Evolutionary conservation across 2,113 vertebrate genomes (phyloP).

Genomic region (Calyptommatus sinebrachiatus): DNA sequence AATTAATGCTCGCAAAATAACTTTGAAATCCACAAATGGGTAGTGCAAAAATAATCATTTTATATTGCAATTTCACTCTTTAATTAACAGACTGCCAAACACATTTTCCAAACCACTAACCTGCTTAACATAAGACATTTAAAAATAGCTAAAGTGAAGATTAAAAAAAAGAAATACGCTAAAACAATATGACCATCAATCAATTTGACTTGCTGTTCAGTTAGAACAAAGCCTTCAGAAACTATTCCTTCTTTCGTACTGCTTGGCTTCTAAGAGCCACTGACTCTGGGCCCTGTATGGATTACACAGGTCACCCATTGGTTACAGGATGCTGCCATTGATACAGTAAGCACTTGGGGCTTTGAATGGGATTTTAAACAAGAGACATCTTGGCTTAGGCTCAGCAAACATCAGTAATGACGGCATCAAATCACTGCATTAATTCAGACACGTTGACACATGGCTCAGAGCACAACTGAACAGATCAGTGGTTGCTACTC

Average conservation of each 20-base stretch:
- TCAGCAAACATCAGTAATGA: slow-evolving; percentile 3
- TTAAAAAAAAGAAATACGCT: slow-evolving; percentile 18
- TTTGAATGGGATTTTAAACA: slow-evolving; percentile 26
- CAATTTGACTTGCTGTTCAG: slow-evolving; percentile 37
- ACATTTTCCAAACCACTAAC: slow-evolving; percentile 44
- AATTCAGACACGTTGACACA: neutral
- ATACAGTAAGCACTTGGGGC: slow-evolving; percentile 8
- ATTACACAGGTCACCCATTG: neutral
- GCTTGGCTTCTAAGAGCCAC: neutral
- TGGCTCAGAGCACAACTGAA: neutral
- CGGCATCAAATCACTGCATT: neutral
- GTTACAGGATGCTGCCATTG: neutral
- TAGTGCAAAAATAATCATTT: slow-evolving; percentile 10
- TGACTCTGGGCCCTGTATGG: slow-evolving; percentile 24
- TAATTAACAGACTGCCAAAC: slow-evolving; percentile 52
- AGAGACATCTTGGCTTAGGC: neutral
- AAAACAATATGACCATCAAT: slow-evolving; percentile 25
- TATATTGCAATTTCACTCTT: slow-evolving; percentile 33
- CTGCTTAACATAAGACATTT: slow-evolving; percentile 17
- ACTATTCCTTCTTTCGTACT: accelerated
- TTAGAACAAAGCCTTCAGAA: slow-evolving; percentile 44
- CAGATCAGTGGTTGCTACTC: neutral
- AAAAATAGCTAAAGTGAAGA: slow-evolving; percentile 26
- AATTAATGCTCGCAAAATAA: slow-evolving; percentile 55
- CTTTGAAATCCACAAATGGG: slow-evolving; percentile 45